These are phyloP conservation scores for Nansenia antarctica DNA, from an alignment of 2,113 vertebrate species.

Conservation along the genomic window DNA sequence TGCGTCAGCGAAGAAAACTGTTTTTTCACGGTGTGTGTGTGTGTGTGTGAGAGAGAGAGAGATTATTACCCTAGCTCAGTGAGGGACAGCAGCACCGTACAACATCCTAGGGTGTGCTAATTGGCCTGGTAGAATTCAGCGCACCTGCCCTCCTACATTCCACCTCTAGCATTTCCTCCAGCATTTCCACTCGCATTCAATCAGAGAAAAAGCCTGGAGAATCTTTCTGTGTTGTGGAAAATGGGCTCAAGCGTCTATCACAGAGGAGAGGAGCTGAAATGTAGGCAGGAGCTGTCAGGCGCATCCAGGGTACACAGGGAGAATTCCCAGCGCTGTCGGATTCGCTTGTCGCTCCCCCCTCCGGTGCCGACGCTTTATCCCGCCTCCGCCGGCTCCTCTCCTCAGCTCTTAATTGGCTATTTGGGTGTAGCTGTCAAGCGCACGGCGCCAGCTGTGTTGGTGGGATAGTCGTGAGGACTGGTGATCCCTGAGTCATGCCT, in stretches of 20 bases:
- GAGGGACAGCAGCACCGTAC: neutral
- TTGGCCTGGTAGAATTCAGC: neutral
- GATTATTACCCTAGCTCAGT: neutral
- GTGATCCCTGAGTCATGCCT: constrained; percentile 51
- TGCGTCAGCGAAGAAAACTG: neutral
- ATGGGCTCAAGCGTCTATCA: constrained; percentile 24
- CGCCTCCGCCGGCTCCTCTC: constrained; percentile 40
- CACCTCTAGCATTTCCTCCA: no score
- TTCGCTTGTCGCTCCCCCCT: constrained; percentile 15
- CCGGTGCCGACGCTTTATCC: constrained; percentile 30
- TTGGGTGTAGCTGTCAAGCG: constrained; percentile 55
- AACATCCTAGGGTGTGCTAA: neutral
- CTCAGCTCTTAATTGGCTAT: constrained; percentile 67
- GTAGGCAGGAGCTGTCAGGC: constrained; percentile 47
- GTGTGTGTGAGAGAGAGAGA: neutral
- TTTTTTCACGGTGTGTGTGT: no score
- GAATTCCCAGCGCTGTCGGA: constrained; percentile 31
- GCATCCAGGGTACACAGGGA: constrained; percentile 30
- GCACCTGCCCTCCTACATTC: no score
- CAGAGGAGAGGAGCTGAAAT: constrained; percentile 31
- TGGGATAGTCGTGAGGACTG: constrained; percentile 51
- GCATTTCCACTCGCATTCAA: neutral
- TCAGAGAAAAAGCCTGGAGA: neutral
- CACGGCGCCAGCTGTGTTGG: constrained; percentile 26
- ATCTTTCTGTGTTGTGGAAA: neutral